These are phyloP conservation scores for Diprion similis DNA, from an alignment of 1,140 invertebrate species.

Conservation along the genomic window DNA sequence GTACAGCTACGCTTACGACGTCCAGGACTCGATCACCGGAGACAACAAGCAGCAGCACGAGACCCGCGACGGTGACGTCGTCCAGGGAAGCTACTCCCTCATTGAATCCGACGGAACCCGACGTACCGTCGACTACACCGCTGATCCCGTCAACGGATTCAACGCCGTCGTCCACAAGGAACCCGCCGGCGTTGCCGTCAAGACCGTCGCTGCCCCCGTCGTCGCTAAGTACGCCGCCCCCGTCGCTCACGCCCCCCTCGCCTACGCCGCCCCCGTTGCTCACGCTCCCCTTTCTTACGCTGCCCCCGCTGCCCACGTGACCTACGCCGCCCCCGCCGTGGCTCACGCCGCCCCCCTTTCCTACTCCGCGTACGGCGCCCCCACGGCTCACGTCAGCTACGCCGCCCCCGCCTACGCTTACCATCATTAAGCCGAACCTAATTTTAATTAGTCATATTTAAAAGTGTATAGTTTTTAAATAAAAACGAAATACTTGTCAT, in stretches of 20 bases:
- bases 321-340: constrained; percentile 23
- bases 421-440: constrained; percentile 13
- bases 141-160: constrained; percentile 58
- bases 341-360: constrained; percentile 38
- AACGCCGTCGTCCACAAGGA: constrained; percentile 53
- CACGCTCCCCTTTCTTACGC: constrained; percentile 37
- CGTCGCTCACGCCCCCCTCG: constrained; percentile 30
- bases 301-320: constrained; percentile 22
- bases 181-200: constrained; percentile 31
- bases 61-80: constrained; percentile 67
- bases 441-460: background rate
- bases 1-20: constrained; percentile 57
- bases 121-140: constrained; percentile 59
- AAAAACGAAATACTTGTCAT: background rate
- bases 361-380: constrained; percentile 31
- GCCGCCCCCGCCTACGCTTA: constrained; percentile 17
- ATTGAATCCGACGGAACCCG: constrained; percentile 64
- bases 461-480: background rate
- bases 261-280: constrained; percentile 38
- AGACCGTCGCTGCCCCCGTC: constrained; percentile 14
- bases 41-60: constrained; percentile 72
- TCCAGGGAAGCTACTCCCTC: constrained; percentile 72
- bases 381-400: constrained; percentile 19
- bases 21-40: constrained; percentile 61
- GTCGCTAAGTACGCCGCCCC: constrained; percentile 10